Evolutionary conservation across 2,888 invertebrate genomes (phyloP).

Genomic region (Pherbina coryleti): DNA sequence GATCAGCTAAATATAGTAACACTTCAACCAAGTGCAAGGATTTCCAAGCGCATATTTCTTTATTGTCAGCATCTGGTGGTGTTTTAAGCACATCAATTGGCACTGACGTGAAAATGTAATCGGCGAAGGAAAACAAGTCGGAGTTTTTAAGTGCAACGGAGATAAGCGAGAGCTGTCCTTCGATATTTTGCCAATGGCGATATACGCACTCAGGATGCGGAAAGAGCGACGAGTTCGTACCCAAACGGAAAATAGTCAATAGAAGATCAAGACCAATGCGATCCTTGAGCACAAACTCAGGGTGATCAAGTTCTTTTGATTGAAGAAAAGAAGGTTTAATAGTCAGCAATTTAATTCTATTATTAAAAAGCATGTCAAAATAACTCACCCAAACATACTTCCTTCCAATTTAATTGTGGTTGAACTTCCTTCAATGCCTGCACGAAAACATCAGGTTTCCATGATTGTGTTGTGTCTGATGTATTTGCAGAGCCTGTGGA

Average conservation of each 20-base stretch:
- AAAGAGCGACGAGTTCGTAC: constrained; percentile 84
- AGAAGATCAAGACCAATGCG: constrained; percentile 86
- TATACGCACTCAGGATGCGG: constrained; percentile 89
- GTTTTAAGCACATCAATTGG: constrained; percentile 91
- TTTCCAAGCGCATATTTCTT: constrained; percentile 94
- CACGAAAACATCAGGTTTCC: constrained; percentile 95
- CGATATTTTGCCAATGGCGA: constrained; percentile 92
- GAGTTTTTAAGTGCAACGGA: constrained; percentile 89
- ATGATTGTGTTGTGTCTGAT: constrained; percentile 75
- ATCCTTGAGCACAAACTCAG: constrained; percentile 89
- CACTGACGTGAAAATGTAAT: constrained; percentile 89
- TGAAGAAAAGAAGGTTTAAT: background rate
- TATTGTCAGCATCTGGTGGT: constrained; percentile 94
- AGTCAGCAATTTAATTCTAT: background rate
- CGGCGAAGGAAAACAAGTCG: constrained; percentile 95
- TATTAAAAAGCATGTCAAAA: background rate
- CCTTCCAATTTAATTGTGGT: constrained; percentile 90
- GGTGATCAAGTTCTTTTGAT: constrained; percentile 79
- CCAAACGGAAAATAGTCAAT: constrained; percentile 84
- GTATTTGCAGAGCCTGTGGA: constrained; percentile 69
- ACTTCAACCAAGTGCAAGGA: constrained; percentile 92
- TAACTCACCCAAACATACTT: constrained; percentile 82
- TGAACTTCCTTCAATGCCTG: constrained; percentile 91
- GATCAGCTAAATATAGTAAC: constrained; percentile 87
- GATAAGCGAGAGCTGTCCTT: constrained; percentile 92